A percentile compares a stretch with the other conserved stretches of the same genome.
phyloP scores from a whole-genome alignment of 2,113 vertebrate species.

The Sula dactylatra region DNA sequence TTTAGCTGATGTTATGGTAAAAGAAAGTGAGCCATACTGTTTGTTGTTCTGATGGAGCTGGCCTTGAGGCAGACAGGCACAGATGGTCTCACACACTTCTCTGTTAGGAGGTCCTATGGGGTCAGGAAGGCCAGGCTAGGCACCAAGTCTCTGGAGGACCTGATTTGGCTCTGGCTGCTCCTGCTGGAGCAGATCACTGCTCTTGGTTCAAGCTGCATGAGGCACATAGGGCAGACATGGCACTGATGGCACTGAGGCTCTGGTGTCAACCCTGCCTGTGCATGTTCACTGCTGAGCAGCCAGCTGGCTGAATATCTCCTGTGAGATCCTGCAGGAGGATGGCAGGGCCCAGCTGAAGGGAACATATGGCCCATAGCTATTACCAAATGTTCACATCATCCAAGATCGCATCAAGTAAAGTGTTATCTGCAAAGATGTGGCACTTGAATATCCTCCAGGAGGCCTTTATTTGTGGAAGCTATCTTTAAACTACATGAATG shows the following conservation, averaged over 20 bases:
- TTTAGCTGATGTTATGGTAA: background rate
- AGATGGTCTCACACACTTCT: background rate
- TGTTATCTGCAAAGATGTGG: background rate
- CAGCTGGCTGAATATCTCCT: constrained; percentile 27
- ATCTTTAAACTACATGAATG: background rate
- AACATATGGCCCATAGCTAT: constrained; percentile 32
- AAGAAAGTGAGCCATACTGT: background rate
- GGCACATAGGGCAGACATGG: background rate
- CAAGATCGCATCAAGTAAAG: background rate
- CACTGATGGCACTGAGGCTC: background rate
- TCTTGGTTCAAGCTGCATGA: background rate
- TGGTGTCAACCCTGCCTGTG: background rate
- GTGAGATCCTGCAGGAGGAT: background rate
- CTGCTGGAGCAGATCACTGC: background rate
- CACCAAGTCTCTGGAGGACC: background rate
- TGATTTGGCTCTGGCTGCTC: background rate
- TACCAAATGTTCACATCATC: constrained; percentile 38
- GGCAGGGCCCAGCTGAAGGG: background rate
- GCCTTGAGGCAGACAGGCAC: background rate
- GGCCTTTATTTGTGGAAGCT: background rate
- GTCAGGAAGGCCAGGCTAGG: background rate
- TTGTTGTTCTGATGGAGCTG: background rate
- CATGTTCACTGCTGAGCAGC: background rate
- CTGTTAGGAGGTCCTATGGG: background rate
- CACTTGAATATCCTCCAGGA: background rate